A percentile compares a stretch with the other conserved stretches of the same genome.
phyloP scores from a whole-genome alignment of 2,888 invertebrate species.

The Temnothorax ravouxi region DNA sequence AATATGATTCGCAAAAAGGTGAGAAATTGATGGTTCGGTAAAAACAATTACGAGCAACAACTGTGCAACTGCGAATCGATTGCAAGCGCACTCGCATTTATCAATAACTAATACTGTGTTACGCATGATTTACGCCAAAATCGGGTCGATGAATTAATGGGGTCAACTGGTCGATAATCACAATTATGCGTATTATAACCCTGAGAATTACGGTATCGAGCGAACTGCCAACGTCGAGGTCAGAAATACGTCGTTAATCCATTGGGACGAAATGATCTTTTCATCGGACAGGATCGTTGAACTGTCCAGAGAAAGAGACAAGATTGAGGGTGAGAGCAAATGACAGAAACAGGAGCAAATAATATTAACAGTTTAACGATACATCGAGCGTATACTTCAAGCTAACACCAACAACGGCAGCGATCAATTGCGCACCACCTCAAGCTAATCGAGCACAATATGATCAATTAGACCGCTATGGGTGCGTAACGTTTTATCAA shows the following conservation, averaged over 20 bases:
- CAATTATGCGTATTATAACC: slow-evolving; percentile 27
- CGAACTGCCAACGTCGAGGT: not conserved
- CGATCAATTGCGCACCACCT: slow-evolving; percentile 47
- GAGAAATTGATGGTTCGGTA: slow-evolving; percentile 27
- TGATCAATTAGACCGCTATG: slow-evolving; percentile 69
- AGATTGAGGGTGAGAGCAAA: not conserved
- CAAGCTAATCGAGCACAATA: slow-evolving; percentile 16
- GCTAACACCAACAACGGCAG: slow-evolving; percentile 34
- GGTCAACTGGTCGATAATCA: slow-evolving; percentile 23
- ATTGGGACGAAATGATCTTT: slow-evolving; percentile 4
- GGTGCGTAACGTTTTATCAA: slow-evolving; percentile 60
- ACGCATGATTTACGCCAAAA: slow-evolving; percentile 36
- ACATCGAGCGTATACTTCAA: slow-evolving; percentile 23
- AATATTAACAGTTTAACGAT: slow-evolving; percentile 72
- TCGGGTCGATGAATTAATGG: slow-evolving; percentile 31
- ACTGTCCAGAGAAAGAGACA: slow-evolving; percentile 23
- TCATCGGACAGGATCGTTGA: slow-evolving; percentile 16
- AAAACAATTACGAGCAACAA: slow-evolving; percentile 15
- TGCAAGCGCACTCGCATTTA: slow-evolving; percentile 12
- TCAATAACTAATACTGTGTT: slow-evolving; percentile 45
- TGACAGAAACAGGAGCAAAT: slow-evolving; percentile 34
- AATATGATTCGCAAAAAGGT: not conserved
- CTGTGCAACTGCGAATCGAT: not conserved
- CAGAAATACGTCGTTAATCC: slow-evolving; percentile 30
- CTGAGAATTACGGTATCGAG: slow-evolving; percentile 28